These are phyloP conservation scores for Hemicrepidius hirtus DNA, from an alignment of 2,888 invertebrate genomes.

Conservation along the genomic window DNA sequence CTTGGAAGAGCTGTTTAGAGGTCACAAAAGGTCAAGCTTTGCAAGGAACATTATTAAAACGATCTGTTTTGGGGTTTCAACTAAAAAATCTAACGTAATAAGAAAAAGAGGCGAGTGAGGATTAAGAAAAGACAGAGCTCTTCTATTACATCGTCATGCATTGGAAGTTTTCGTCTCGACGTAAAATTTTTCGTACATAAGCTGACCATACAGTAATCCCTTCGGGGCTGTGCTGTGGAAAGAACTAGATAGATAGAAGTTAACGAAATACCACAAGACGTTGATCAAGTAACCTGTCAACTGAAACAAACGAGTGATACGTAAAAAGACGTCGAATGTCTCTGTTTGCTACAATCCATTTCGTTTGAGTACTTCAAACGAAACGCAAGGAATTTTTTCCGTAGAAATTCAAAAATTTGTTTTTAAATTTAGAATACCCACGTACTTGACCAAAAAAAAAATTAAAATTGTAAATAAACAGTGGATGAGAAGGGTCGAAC, in stretches of 20 bases:
- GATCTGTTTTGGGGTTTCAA: no score
- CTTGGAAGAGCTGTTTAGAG: no score
- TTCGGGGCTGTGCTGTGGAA: no score
- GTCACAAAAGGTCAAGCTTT: no score
- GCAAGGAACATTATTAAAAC: no score
- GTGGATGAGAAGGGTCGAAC: neutral
- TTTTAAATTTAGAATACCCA: slow-evolving; percentile 21
- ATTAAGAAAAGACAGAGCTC: no score
- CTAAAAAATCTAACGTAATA: no score
- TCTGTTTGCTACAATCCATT: slow-evolving; percentile 18
- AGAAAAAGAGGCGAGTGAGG: no score
- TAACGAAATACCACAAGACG: slow-evolving; percentile 8
- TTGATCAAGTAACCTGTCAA: slow-evolving; percentile 28
- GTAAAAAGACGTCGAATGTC: slow-evolving; percentile 14
- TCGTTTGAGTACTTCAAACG: neutral
- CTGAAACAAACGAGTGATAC: slow-evolving; percentile 24
- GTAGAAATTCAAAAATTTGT: slow-evolving; percentile 13
- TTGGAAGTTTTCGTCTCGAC: no score
- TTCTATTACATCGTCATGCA: no score
- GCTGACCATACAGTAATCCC: neutral
- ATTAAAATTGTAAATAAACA: neutral
- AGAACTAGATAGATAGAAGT: neutral
- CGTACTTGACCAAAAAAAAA: no score
- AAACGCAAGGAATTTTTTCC: neutral
- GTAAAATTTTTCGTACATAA: neutral